Evolutionary conservation across 2,113 vertebrate species (phyloP), one percentile per base, ranked within the genome.

Genomic region (Gambusia affinis): DNA sequence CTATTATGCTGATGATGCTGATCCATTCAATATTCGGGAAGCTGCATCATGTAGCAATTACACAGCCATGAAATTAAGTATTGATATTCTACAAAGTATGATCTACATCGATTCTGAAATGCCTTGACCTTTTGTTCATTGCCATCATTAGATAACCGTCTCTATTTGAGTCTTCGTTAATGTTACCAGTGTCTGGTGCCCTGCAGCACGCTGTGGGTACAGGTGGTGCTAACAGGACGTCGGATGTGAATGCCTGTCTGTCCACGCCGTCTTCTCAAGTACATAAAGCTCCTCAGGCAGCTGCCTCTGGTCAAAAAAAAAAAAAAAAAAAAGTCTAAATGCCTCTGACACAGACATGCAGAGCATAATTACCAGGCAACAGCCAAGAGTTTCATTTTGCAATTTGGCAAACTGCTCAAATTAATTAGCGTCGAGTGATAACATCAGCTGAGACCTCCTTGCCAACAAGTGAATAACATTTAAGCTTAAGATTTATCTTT

Each of bases 401-500:
- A 79, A 68, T 75, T 80, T 73, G 67, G 73, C 73, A 70, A 80
- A 67, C 31, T 75, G 70, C 61, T 72, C 31, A 70, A 84, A 84
- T 86, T 77, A 82, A 84, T 84, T 81, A 84, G 67, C 57, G 70
- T 72, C 51, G 67, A 73, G 54, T 72, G 64, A 80, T 77, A 61
- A 76, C 66, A 83, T 73, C 60, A 33, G 29, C 61, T 63, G 47
- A 44, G 65, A 28, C 12, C 19, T 77, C 35, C 28, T 67, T 15
- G 22, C 12, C n/a, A 31, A 33, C 2, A n/a, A 57, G 24, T n/a
- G 24, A 57, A 11, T 12, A 42, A 57, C 44, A 47, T 47, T 57
- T 57, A n/a, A 57, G 51, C 8, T 57, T 57, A 57, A n/a, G 51
- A 57, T 24, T 57, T 69, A n/a, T 60, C 27, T 60, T 64, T 27